Conservation (phyloP, 2,797 vertebrate species). For the Cephalopachus bancanus region DNA sequence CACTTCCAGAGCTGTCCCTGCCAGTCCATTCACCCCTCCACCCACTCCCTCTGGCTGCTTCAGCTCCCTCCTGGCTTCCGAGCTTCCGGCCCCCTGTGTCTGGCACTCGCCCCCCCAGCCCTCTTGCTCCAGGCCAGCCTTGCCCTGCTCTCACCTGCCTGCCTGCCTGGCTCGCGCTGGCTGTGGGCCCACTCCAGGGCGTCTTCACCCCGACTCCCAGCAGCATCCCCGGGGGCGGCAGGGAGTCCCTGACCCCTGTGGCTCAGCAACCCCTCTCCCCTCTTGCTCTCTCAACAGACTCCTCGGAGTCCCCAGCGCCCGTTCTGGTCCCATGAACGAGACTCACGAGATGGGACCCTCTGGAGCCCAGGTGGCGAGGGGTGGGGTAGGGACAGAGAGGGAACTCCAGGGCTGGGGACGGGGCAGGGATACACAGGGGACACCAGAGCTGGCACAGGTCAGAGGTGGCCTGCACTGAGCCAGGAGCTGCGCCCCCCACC, state of each 20-base stretch:
- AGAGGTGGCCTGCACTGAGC: neutral
- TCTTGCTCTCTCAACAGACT: neutral
- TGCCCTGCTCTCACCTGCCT: too few species aligned
- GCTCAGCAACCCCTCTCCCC: neutral
- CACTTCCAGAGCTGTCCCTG: too few species aligned
- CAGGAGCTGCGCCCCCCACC: neutral
- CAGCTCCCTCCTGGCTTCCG: neutral
- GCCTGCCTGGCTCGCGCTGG: too few species aligned
- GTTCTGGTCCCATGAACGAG: neutral
- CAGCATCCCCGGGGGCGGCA: neutral
- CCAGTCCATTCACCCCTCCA: too few species aligned
- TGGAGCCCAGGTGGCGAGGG: neutral
- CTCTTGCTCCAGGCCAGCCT: too few species aligned
- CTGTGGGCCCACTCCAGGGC: neutral
- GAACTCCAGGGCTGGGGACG: too few species aligned
- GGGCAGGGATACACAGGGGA: neutral
- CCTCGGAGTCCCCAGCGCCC: neutral
- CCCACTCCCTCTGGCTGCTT: too few species aligned
- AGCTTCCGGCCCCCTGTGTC: too few species aligned
- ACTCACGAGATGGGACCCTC: too few species aligned
- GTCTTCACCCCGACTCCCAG: too few species aligned
- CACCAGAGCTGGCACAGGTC: accelerated
- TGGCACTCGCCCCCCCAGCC: too few species aligned
- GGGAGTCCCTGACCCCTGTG: neutral
- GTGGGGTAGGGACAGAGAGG: neutral